These are phyloP conservation scores for Tapirus indicus DNA, from an alignment of 2,797 vertebrate genomes.

Conservation along the genomic window DNA sequence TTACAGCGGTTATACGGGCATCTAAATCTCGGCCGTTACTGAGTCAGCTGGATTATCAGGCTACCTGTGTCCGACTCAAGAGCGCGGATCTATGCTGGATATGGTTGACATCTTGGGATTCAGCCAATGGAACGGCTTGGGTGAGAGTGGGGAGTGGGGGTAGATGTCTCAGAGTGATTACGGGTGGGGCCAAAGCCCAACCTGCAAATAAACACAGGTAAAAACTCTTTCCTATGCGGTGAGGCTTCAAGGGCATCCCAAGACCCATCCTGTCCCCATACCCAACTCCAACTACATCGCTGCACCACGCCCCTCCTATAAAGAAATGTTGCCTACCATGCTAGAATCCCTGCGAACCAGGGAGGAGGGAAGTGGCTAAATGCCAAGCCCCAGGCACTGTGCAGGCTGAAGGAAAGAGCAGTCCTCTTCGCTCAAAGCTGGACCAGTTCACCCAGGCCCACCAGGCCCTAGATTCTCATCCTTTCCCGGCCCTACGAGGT, in stretches of 20 bases:
- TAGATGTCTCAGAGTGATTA: not conserved
- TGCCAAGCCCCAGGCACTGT: not conserved
- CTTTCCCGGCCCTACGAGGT: not conserved
- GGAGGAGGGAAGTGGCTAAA: not conserved
- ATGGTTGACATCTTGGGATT: not conserved
- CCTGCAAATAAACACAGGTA: not conserved
- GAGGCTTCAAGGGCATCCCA: not conserved
- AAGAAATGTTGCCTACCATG: not conserved
- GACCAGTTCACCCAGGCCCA: not conserved
- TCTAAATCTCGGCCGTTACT: not conserved
- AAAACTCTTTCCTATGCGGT: not conserved
- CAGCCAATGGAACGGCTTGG: not conserved
- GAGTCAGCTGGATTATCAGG: not conserved
- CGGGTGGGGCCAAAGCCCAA: not conserved
- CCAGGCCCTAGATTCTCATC: not conserved
- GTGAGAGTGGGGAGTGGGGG: fast-evolving
- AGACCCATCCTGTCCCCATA: not conserved
- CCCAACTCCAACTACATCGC: not conserved
- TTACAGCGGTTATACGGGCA: not conserved
- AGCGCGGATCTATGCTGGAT: not conserved
- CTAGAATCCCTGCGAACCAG: not conserved
- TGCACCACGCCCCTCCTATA: not conserved
- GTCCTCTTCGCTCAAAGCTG: not conserved
- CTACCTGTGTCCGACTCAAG: not conserved
- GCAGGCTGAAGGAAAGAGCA: not conserved